Evolutionary conservation across 2,888 invertebrate species (phyloP), one percentile per base, ranked within the genome.

Genomic region (Drosophila longiperda): DNA sequence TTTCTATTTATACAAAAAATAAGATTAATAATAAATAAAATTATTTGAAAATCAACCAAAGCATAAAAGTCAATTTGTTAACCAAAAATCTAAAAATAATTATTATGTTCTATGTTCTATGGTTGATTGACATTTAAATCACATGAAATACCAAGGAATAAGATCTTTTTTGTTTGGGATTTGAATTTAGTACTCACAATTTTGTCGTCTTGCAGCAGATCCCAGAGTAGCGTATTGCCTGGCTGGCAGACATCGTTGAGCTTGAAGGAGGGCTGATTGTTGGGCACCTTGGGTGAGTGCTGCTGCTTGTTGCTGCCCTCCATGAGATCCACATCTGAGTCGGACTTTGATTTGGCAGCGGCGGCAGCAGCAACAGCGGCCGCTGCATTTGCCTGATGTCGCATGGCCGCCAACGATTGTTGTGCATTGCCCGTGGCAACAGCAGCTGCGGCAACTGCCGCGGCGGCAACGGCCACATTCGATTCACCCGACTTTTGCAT

Each of bases 191-290:
- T 34, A 89, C 95, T 95, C 94, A 96, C 96, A 92, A 98, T 97
- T 93, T 96, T 96, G 86, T 97, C 97, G 92, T 98, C 98, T 93
- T 98, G 98, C 77, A 99, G 94, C 75, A 99, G 94, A 94, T 99
- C 98, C 98, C 98, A 99, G 2, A 99, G 94, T 74, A 99, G 93
- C 8, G 98, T 99, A 92, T 97, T 97, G 2, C 98, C 98, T 48
- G 97, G 97, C 83, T 97, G 96, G 92, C 98, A 98, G 33, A 98
- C 98, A 87, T 96, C 96, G 79, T 89, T 91, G 7, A 93, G 89
- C 78, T 92, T 92, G 48, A 93, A 93, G 12, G 91, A 88, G 2
- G 91, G 92, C 61, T 91, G 92, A 34, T 73, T 70, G 34, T 73
- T 73, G 50, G 57, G 73, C 1, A 69, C 55, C 61, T 87, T 91